phyloP scores from a whole-genome alignment of 2,888 invertebrate species.

The Tachina lurida region DNA sequence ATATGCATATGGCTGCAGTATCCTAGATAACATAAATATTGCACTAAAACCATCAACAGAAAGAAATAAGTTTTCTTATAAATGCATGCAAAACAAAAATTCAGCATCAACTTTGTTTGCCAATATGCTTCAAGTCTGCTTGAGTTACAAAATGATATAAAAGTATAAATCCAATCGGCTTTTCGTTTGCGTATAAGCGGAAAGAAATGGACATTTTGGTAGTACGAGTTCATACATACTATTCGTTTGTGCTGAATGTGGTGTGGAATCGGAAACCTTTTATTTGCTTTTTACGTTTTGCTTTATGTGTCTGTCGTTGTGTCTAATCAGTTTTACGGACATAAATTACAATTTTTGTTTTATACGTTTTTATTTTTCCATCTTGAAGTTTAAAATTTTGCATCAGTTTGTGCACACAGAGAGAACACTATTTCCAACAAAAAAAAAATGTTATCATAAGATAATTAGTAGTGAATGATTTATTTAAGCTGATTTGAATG shows the following conservation, averaged over 20 bases:
- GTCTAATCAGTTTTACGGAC: conserved; percentile 69
- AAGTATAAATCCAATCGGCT: conserved; percentile 7
- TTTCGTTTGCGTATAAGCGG: conserved; percentile 2
- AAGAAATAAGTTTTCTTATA: conserved; percentile 15
- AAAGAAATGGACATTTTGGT: conserved; percentile 25
- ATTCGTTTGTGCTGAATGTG: conserved; percentile 42
- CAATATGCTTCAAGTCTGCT: conserved; percentile 45
- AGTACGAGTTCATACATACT: background rate
- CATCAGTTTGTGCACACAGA: background rate
- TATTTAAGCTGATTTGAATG: background rate
- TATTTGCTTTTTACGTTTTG: conserved; percentile 40
- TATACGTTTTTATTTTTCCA: conserved; percentile 17
- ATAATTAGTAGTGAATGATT: background rate
- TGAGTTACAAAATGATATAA: background rate
- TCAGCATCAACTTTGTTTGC: conserved; percentile 44
- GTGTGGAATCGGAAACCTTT: conserved; percentile 65
- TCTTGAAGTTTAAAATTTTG: conserved; percentile 21
- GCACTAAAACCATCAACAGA: conserved; percentile 31
- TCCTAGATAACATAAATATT: conserved; percentile 50
- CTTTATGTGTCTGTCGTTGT: conserved; percentile 61
- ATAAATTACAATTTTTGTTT: conserved; percentile 69
- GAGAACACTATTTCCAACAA: conserved; percentile 26
- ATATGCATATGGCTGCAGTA: conserved; percentile 4
- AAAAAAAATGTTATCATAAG: background rate
- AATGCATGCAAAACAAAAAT: background rate